A percentile compares a stretch with the other conserved stretches of the same genome.
phyloP scores from a whole-genome alignment of 2,113 vertebrate genomes.

The Corvus cornix region DNA sequence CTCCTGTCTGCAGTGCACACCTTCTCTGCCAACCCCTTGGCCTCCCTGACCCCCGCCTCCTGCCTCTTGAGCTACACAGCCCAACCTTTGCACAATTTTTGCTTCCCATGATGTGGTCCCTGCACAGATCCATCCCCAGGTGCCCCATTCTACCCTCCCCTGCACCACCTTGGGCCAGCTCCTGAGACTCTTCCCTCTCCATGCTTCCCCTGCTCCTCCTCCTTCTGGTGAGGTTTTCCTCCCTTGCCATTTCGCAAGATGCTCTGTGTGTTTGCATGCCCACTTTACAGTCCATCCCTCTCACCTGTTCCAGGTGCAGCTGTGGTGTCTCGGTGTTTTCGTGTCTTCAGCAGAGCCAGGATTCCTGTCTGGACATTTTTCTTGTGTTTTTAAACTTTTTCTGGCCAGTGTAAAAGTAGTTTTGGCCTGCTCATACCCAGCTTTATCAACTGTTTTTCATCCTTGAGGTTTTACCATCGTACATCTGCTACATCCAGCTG shows the following conservation, averaged over 20 bases:
- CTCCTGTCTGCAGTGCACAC: neutral
- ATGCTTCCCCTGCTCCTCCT: neutral
- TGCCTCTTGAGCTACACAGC: neutral
- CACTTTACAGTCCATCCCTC: rapidly evolving
- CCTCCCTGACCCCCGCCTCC: neutral
- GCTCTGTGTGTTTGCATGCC: neutral
- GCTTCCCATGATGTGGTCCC: rapidly evolving
- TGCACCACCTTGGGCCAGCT: neutral
- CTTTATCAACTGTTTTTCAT: neutral
- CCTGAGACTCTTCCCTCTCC: neutral
- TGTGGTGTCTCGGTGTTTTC: rapidly evolving
- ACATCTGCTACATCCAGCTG: neutral
- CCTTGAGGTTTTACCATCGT: neutral
- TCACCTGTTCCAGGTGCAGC: neutral
- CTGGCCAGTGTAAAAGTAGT: neutral
- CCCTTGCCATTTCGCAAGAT: neutral
- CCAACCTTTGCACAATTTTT: neutral
- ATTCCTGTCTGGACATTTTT: neutral
- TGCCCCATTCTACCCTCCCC: neutral
- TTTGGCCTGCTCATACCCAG: neutral
- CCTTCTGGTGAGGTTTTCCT: neutral
- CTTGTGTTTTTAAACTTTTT: neutral
- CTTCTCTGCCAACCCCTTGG: neutral
- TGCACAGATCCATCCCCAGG: neutral
- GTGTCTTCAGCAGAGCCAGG: neutral